These are phyloP conservation scores for Leptogaster cylindrica DNA, from an alignment of 2,888 invertebrate genomes.

Conservation along the genomic window DNA sequence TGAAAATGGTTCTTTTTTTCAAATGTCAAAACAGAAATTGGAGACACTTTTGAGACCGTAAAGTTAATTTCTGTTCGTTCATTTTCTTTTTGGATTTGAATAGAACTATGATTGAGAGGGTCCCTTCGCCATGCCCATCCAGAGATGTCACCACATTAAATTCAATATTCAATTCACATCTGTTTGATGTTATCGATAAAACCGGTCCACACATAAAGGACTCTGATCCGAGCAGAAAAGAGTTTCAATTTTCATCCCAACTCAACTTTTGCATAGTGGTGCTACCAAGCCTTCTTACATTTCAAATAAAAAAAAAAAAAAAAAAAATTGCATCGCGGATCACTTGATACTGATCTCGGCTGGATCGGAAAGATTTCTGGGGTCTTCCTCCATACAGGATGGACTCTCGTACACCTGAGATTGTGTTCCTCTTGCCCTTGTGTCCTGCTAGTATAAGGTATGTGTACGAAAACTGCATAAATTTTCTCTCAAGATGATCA, in stretches of 20 bases:
- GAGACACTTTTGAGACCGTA: too few species aligned
- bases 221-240: background rate
- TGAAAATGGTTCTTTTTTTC: too few species aligned
- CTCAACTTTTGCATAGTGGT: background rate
- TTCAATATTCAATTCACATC: conserved; percentile 3
- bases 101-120: too few species aligned
- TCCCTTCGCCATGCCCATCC: too few species aligned
- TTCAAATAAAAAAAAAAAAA: conserved; percentile 6
- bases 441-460: background rate
- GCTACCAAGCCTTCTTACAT: background rate
- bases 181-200: background rate
- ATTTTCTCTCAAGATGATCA: conserved; percentile 43
- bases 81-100: too few species aligned
- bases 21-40: too few species aligned
- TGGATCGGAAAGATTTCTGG: background rate
- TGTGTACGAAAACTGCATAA: conserved; percentile 34
- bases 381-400: background rate
- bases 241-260: conserved; percentile 9
- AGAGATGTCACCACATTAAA: too few species aligned
- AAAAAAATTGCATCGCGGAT: conserved; percentile 8
- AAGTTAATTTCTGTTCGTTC: too few species aligned
- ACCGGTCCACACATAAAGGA: background rate
- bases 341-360: background rate
- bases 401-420: background rate
- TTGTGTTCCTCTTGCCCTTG: background rate